phyloP scores from a whole-genome alignment of 2,113 vertebrate species.

The Leucopsar rothschildi region DNA sequence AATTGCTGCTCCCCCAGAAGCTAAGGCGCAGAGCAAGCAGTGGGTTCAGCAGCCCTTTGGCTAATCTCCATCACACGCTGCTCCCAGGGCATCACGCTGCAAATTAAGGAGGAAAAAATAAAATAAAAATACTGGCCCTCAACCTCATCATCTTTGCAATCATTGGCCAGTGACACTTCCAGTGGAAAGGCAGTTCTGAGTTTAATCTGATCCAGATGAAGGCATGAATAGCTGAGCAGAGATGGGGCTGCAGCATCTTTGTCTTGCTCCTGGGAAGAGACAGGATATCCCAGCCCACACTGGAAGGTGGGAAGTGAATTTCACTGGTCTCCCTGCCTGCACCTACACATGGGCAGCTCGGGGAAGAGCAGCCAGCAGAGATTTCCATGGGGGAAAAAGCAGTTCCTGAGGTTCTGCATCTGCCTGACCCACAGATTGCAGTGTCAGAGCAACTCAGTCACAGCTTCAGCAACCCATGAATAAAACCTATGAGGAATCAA shows the following conservation, averaged over 20 bases:
- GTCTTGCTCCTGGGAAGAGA: neutral
- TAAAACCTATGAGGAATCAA: neutral
- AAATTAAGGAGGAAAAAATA: neutral
- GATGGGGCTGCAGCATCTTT: neutral
- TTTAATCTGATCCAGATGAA: neutral
- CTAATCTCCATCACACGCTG: neutral
- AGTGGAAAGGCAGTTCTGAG: neutral
- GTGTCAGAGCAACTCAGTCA: neutral
- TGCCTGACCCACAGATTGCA: fast-evolving
- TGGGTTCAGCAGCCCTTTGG: neutral
- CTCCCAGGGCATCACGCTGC: neutral
- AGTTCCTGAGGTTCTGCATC: neutral
- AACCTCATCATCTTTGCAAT: neutral
- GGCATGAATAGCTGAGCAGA: neutral
- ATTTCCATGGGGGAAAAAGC: neutral
- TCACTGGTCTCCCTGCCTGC: neutral
- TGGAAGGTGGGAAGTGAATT: neutral
- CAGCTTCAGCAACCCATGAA: neutral
- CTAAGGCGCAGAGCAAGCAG: neutral
- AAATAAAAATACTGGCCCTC: fast-evolving
- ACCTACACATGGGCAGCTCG: fast-evolving
- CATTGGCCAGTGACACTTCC: neutral
- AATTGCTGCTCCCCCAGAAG: neutral
- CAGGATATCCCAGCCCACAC: neutral
- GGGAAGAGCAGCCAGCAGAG: neutral